Conservation (phyloP, 2,113 vertebrate species). For the Leucosticte australis region DNA sequence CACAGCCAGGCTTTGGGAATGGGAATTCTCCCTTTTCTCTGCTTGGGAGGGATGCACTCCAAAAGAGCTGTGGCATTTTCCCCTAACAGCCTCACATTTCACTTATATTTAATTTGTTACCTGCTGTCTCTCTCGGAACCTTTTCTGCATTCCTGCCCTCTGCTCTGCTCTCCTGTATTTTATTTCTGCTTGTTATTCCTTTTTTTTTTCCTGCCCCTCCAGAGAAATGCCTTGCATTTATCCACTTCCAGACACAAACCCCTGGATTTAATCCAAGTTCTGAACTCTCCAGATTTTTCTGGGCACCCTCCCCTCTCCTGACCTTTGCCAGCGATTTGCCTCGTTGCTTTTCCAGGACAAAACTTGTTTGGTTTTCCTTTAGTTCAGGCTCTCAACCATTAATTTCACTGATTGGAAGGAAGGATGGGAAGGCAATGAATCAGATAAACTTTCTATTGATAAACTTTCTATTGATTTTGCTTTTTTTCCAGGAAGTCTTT, state of each 20-base stretch:
- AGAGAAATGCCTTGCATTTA: not conserved
- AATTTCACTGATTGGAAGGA: not conserved
- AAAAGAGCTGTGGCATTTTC: not conserved
- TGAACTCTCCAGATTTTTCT: slow-evolving; percentile 8
- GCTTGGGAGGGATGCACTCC: not conserved
- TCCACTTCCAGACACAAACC: not conserved
- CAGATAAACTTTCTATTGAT: not conserved
- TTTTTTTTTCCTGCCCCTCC: not conserved
- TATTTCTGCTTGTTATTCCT: slow-evolving; percentile 18
- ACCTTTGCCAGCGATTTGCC: not conserved
- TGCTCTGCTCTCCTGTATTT: not conserved
- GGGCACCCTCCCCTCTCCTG: not conserved
- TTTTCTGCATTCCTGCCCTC: slow-evolving; percentile 42
- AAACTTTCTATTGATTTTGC: not conserved
- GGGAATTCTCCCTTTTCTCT: not conserved
- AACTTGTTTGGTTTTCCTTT: not conserved
- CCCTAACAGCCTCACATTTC: slow-evolving; percentile 14
- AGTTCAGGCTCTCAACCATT: not conserved
- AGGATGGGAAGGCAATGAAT: not conserved
- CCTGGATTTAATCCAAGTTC: not conserved
- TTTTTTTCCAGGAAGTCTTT: not conserved
- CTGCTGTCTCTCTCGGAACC: not conserved
- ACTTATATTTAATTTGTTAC: slow-evolving; percentile 38
- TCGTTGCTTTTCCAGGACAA: not conserved
- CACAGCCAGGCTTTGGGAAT: not conserved